These are phyloP conservation scores for Miniopterus natalensis DNA, from an alignment of 2,113 vertebrate species.

Conservation along the genomic window DNA sequence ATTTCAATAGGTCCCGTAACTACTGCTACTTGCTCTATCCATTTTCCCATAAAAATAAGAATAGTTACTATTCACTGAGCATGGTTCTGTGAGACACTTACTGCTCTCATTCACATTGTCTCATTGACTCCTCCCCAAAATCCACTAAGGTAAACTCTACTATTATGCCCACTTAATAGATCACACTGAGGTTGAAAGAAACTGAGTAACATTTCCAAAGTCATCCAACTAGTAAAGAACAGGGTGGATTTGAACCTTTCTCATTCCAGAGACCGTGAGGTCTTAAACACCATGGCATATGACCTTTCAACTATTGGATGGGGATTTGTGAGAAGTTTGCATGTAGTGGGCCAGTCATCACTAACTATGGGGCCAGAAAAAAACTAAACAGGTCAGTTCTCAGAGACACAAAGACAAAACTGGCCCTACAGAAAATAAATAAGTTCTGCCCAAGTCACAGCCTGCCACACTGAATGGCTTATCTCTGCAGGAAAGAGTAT, in stretches of 20 bases:
- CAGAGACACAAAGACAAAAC: constrained; percentile 5
- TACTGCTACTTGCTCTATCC: background rate
- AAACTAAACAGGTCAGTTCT: constrained; percentile 72
- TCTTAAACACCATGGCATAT: background rate
- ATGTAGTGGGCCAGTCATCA: background rate
- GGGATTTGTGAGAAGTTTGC: background rate
- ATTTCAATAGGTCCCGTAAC: background rate
- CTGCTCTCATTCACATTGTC: background rate
- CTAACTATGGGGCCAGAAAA: background rate
- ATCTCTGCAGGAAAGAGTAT: background rate
- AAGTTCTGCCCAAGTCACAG: background rate
- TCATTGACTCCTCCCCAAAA: background rate
- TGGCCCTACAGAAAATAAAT: constrained; percentile 39
- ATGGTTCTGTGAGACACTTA: background rate
- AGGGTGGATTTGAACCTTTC: background rate
- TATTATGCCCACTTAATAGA: background rate
- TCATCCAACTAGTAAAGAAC: background rate
- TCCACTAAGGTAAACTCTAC: background rate
- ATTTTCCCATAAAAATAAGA: constrained; percentile 25
- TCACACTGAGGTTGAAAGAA: constrained; percentile 28
- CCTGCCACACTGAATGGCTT: background rate
- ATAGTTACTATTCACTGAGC: background rate
- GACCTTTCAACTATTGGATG: background rate
- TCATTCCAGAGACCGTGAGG: background rate
- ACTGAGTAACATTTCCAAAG: background rate